A percentile compares a stretch with the other conserved stretches of the same genome.
Conservation (phyloP, 2,888 invertebrate genomes). For the Alloplasta piceator region DNA sequence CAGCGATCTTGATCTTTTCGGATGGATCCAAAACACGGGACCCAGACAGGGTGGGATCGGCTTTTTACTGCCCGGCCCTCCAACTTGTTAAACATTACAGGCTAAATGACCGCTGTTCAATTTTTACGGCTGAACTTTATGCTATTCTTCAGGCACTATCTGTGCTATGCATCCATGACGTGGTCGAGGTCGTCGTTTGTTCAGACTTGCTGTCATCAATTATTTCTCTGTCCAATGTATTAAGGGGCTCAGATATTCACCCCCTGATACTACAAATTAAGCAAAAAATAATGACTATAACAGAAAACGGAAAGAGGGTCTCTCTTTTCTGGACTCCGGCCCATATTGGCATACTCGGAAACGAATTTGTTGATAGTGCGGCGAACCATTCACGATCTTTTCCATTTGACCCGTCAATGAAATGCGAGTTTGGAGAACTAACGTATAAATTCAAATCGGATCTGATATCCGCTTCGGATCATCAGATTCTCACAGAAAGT, state of each 20-base stretch:
- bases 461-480: too few relatives aligned
- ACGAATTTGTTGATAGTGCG: slow-evolving; percentile 24
- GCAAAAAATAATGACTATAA: not conserved
- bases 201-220: not conserved
- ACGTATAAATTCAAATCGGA: too few relatives aligned
- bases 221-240: too few relatives aligned
- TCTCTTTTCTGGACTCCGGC: slow-evolving; percentile 6
- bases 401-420: too few relatives aligned
- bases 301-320: not conserved
- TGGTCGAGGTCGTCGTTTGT: not conserved
- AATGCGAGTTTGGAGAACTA: too few relatives aligned
- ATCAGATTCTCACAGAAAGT: too few relatives aligned
- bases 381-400: slow-evolving; percentile 5
- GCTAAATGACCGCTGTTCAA: not conserved
- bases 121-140: not conserved
- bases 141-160: not conserved
- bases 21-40: not conserved
- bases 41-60: not conserved
- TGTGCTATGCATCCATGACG: not conserved
- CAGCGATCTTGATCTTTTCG: not conserved
- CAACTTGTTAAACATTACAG: not conserved
- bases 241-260: too few relatives aligned
- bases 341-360: slow-evolving; percentile 7
- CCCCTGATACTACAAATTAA: not conserved
- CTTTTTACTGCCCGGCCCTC: not conserved